phyloP scores from a whole-genome alignment of 2,797 vertebrate genomes.

The Austrolebias charrua region DNA sequence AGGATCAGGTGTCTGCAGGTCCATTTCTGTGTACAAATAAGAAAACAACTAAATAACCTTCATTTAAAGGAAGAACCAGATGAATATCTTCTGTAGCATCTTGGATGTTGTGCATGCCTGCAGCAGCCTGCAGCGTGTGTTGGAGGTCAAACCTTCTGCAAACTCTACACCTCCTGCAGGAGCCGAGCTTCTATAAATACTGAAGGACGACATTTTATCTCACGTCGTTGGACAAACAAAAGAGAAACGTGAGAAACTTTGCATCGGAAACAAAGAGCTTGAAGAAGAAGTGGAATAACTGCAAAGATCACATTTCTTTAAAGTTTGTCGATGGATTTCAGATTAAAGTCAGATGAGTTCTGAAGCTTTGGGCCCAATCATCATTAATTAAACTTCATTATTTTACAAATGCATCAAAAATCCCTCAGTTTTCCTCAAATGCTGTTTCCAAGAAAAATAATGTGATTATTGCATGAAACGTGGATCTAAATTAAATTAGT shows the following conservation, averaged over 20 bases:
- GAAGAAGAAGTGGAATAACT: background rate
- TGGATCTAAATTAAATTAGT: too few species aligned
- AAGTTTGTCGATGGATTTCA: background rate
- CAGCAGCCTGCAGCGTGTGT: background rate
- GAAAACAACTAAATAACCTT: background rate
- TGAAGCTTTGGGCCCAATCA: background rate
- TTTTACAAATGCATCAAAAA: background rate
- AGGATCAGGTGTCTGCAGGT: constrained; percentile 36
- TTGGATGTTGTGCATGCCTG: background rate
- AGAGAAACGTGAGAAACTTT: constrained; percentile 31
- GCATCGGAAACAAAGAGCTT: background rate
- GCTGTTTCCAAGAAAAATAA: background rate
- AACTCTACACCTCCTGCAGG: constrained; percentile 10
- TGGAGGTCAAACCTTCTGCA: constrained; percentile 9
- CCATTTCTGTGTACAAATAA: background rate
- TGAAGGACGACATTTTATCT: constrained; percentile 37
- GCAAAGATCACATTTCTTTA: constrained; percentile 14
- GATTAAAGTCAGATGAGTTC: constrained; percentile 3
- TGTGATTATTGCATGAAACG: background rate
- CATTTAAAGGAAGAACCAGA: background rate
- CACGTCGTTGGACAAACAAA: constrained; percentile 16
- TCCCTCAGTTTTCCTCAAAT: background rate
- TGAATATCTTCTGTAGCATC: background rate
- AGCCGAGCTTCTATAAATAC: constrained; percentile 28
- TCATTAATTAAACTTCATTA: background rate